These are phyloP conservation scores for Plutomurus gul DNA, from an alignment of 1,140 invertebrate genomes.

Conservation along the genomic window DNA sequence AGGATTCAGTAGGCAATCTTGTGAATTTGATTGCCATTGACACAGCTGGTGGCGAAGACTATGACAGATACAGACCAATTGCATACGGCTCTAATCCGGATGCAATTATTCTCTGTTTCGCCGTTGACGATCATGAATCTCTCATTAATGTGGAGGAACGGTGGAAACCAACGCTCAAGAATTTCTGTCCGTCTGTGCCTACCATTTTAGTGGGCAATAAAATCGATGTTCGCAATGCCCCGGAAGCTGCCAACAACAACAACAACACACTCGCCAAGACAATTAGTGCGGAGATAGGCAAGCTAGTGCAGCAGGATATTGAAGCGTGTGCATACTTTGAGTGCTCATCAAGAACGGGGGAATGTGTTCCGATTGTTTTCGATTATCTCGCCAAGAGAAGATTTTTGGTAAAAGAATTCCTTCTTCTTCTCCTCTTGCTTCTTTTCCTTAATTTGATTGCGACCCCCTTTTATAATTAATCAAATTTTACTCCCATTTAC, in stretches of 20 bases:
- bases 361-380: not conserved
- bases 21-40: not conserved
- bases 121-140: not conserved
- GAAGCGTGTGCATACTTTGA: slow-evolving; percentile 5
- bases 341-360: not conserved
- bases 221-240: not conserved
- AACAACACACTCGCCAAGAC: not conserved
- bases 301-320: not conserved
- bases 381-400: slow-evolving; percentile 45
- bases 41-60: not conserved
- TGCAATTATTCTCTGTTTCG: not conserved
- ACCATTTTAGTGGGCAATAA: not conserved
- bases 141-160: not conserved
- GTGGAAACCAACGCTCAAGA: not conserved
- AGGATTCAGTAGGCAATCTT: not conserved
- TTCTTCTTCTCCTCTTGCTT: no score
- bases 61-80: not conserved
- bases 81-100: not conserved
- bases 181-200: not conserved
- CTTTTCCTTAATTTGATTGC: not conserved
- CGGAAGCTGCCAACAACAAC: not conserved
- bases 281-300: not conserved
- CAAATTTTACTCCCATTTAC: no score
- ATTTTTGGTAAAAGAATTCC: not conserved
- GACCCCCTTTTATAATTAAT: no score